Percentiles rank a stretch among this genome's conserved stretches.
Evolutionary conservation across 2,888 invertebrate genomes (phyloP).

Genomic region (Lamellibrachia satsuma): DNA sequence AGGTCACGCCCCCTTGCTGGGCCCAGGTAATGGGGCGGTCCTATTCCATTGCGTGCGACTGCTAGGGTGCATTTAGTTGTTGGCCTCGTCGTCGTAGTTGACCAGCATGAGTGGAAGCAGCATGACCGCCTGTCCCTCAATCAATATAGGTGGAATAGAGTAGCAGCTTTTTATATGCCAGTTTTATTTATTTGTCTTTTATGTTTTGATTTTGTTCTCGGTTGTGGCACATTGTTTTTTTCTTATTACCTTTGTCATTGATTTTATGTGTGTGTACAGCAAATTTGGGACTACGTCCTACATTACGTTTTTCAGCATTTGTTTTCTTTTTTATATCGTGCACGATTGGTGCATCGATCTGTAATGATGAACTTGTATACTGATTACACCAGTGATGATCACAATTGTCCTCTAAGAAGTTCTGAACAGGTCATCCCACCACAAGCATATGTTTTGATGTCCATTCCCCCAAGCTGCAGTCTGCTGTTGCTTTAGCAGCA

Average conservation of each 20-base stretch:
- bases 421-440: neutral
- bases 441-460: no score
- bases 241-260: neutral
- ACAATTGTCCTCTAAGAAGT: conserved; percentile 17
- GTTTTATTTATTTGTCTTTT: neutral
- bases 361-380: conserved; percentile 6
- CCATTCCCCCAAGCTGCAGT: no score
- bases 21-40: neutral
- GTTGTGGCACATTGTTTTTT: neutral
- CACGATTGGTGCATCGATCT: neutral
- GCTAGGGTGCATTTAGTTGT: neutral
- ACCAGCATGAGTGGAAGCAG: neutral
- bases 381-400: neutral
- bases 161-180: neutral
- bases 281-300: neutral
- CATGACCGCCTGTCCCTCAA: neutral
- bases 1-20: neutral
- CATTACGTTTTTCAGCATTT: neutral
- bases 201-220: neutral
- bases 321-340: neutral
- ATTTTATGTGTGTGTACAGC: neutral
- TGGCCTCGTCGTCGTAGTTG: neutral
- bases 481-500: no score
- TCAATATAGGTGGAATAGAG: neutral
- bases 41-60: neutral